Base-by-base conservation (phyloP, 2,888 invertebrate species). In the Ctena decussata region DNA sequence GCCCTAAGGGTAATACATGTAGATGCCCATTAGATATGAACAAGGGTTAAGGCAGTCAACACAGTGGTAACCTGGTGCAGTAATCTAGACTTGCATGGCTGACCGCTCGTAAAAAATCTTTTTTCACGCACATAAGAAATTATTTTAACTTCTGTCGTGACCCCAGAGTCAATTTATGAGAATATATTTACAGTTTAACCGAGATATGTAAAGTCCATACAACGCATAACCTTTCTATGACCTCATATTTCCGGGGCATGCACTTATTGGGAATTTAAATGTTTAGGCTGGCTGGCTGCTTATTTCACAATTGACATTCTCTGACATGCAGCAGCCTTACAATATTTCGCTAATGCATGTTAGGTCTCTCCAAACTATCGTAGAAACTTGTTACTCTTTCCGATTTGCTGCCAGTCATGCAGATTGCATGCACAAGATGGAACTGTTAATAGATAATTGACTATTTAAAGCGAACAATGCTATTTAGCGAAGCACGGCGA, bases 201-300 rank as follows among this genome's bases (percentile, higher is more conserved):
- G 57, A 75, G 75, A 75, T 75, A 75, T 53, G 75, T 75, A 75
- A 75, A 73, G 44, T 46, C 41, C 41, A 46, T 73, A 73, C 46
- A 65, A n/a, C 65, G 21, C 65, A 30, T 82, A 78, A 85, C 74
- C 85, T 82, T 69, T 53, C 35, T n/a, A 39, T 82, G 79, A 81
- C 85, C 85, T 81, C 78, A 79, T 65, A 46, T 46, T 71, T 78
- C 75, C 78, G 76, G 80, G 85, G 74, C 85, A 79, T 21, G 75
- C 75, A 79, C 79, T 81, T 75, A 76, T 46, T 60, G 70, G 65
- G 69, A 75, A 78, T 75, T 82, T 81, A 75, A 76, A 70, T 82
- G 85, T 85, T 85, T 81, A 85, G 75, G 46, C 70, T 79, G 69
- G n/a, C 35, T 65, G 71, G 53, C 65, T 82, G 85, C 81, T 79